Evolutionary conservation across 2,888 invertebrate genomes (phyloP), one percentile per base, ranked within the genome.

Genomic region (Mesopsocus fuscifrons): DNA sequence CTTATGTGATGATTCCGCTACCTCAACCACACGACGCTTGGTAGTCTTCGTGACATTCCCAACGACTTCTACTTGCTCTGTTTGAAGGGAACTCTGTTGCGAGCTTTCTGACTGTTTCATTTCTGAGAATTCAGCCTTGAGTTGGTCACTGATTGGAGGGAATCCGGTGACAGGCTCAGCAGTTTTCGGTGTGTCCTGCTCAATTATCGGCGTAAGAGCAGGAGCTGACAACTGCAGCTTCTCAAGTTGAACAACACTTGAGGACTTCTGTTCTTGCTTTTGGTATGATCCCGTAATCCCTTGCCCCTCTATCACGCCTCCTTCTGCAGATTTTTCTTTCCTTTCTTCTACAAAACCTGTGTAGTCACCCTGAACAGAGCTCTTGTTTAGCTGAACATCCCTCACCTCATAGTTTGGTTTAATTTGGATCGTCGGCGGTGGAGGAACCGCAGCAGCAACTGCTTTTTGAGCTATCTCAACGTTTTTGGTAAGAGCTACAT

Each of bases 91-190:
- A 17, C 34, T 22, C 31, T 21, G 13, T 16, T 43, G 38, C 23
- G 22, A 18, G 34, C 18, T 16, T 15, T 42, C 33, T 30, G 16
- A 21, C 13, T 42, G 42, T 31, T 13, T 41, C 43, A 18, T 22
- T 32, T 43, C 44, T 44, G 15, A 44, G 46, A 35, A 40, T 42
- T 22, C 58, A 22, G 57, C 51, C 55, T 62, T 64, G 41, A 65
- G 48, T 49, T 64, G 61, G 49, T 61, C 57, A 42, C 55, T 61
- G 31, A 64, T 57, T 26, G 65, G 63, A 45, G 64, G 61, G 46
- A 63, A 64, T 47, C 56, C 57, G 31, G 59, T 52, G 9, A 41
- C 55, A 49, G 59, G 57, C 53, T 61, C 60, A n/a, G 43, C 38
- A 49, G 62, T 59, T 50, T 62, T 60, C 11, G 62, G 59, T 48